Evolutionary conservation across 2,113 vertebrate genomes (phyloP).

Genomic region (Ivindomyrus marchei): DNA sequence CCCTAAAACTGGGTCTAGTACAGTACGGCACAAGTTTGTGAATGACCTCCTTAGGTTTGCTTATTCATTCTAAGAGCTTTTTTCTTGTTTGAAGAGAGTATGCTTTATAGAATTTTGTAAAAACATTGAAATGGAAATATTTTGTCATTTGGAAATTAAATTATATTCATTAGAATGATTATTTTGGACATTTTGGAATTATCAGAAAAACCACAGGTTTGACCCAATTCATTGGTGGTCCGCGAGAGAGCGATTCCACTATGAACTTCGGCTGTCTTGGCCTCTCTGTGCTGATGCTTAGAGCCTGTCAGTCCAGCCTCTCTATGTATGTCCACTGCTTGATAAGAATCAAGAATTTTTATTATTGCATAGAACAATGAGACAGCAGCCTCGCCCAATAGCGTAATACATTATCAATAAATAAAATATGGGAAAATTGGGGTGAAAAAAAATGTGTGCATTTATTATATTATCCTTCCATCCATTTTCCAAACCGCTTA

Average conservation of each 20-base stretch:
- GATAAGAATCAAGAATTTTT: not conserved
- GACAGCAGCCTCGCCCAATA: not conserved
- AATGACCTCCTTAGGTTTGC: conserved; percentile 8
- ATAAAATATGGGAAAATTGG: not conserved
- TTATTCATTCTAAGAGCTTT: not conserved
- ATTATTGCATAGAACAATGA: not conserved
- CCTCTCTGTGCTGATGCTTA: not conserved
- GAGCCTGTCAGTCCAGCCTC: not conserved
- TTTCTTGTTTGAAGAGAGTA: not conserved
- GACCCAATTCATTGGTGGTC: not conserved
- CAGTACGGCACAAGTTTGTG: not conserved
- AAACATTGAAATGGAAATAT: not conserved
- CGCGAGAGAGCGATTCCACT: not conserved
- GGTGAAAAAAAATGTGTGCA: not conserved
- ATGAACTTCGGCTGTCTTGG: not conserved
- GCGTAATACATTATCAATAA: not conserved
- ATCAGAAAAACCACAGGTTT: not conserved
- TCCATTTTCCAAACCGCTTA: too few species aligned
- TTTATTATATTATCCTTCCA: not conserved
- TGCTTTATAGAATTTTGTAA: not conserved
- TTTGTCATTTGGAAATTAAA: not conserved
- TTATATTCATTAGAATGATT: not conserved
- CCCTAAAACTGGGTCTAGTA: conserved; percentile 9
- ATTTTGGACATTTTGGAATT: not conserved
- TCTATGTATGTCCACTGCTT: not conserved